Base-by-base conservation (phyloP, 37 sponge, comb jelly and placozoan genomes). In the Ianthella basta region DNA sequence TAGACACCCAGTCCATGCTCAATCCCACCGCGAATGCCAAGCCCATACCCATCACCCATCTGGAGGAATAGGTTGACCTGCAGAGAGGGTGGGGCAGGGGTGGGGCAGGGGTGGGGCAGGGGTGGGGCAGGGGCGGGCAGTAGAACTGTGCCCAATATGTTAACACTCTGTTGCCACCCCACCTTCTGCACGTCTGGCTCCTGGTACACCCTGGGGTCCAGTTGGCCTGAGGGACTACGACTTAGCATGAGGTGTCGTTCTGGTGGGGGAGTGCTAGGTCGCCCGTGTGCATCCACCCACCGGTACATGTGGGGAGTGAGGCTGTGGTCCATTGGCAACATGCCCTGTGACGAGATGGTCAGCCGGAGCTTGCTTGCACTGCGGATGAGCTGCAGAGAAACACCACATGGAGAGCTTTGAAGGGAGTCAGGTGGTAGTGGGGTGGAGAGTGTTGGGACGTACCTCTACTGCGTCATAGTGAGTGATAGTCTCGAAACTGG, bases 1-100 rank as follows among this genome's bases (percentile, higher is more conserved):
- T 91, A 94, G 0, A 94, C 83, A 0, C 94, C 94, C 23, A 94
- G 87, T 0, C 94, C 94, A 72, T 90, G 88, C 59, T 94, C 91
- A 33, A 82, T 63, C 12, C 94, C 94, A 56, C 94, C 94, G 72
- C 94, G 57, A 80, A 94, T 91, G 6, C 84, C 81, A 16, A 94
- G 85, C 3, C 94, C 94, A 29, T 90, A 85, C 33, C 85, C 88
- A 67, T 88, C 53, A 15, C 91, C 94, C 37, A 34, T 30, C 27
- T 85, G 80, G 12, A 90, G 60, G 33, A 83, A 54, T 19, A 93
- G 35, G 21, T 86, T 93, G 39, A 89, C 87, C 93, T 92, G 64
- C 20, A 40, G 15, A 80, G 56, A 23, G 27, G n/a, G 25, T n/a
- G n/a, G n/a, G 27, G n/a, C 63, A 5, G n/a, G 27, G 25, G 10